Percentiles rank a stretch among this genome's conserved stretches.
These are phyloP conservation scores for Eublepharis macularius DNA, from an alignment of 2,113 vertebrate genomes.

Conservation along the genomic window DNA sequence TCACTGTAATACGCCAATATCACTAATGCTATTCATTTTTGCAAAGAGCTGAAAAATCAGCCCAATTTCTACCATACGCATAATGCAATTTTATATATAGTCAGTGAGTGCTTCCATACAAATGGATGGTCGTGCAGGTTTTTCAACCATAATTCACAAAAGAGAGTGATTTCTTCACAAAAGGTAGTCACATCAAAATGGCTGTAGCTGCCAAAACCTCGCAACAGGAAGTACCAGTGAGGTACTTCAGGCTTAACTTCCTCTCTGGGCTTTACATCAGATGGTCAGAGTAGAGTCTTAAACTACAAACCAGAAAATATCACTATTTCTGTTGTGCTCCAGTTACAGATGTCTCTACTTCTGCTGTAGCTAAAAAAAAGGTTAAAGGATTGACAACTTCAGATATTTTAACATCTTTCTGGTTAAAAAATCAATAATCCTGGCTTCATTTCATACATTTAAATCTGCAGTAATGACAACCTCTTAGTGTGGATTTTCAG, in stretches of 20 bases:
- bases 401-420: not conserved
- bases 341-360: not conserved
- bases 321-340: conserved; percentile 1
- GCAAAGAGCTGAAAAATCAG: not conserved
- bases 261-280: too few species aligned
- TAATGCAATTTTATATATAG: not conserved
- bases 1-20: conserved; percentile 40
- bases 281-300: not conserved
- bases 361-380: not conserved
- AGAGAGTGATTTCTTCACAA: not conserved
- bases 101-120: not conserved
- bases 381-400: not conserved
- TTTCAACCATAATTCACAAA: not conserved
- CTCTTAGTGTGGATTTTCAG: not conserved
- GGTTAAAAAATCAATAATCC: not conserved
- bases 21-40: conserved; percentile 11
- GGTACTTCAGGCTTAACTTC: not conserved
- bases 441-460: not conserved
- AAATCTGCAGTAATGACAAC: not conserved
- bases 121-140: not conserved
- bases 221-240: not conserved
- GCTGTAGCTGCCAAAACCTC: not conserved
- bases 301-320: not conserved
- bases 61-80: not conserved
- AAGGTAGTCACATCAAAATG: not conserved